Evolutionary conservation across 1,140 invertebrate genomes (phyloP), one percentile per base, ranked within the genome.

Genomic region (Mizuhopecten yessoensis): DNA sequence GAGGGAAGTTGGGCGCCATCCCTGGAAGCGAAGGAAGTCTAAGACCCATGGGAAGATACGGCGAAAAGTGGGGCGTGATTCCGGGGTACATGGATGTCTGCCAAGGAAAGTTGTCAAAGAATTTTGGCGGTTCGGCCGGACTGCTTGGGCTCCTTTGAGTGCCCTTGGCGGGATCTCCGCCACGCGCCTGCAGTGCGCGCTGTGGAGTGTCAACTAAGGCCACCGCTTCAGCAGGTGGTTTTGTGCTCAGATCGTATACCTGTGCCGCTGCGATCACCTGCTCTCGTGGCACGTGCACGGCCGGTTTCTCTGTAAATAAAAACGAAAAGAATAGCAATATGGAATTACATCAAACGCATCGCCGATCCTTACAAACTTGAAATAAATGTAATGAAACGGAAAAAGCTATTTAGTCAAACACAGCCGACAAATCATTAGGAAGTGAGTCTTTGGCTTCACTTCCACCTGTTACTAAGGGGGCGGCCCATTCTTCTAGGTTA

Each of bases 1-100:
- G 42, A 23, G 86, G 89, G 86, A 90, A 87, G 42, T 45, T 20
- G n/a, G 90, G 86, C 10, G 91, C 49, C 29, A 39, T 86, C 17
- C 89, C 87, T 33, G 91, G 57, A 57, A 89, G 42, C 75, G 87
- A 88, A 3, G 89, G 91, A 39, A 92, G 89, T 39, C 89, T 88
- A 34, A 92, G 42, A 29, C 90, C 92, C 34, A 92, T 34, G 20
- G 92, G 92, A 86, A 91, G 29, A 88, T 87, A 92, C 0, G 90
- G 87, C 13, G 92, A 49, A 88, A 89, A 90, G 33, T 89, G 88
- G 33, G 88, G 90, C 5, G 49, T 34, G 34, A 89, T 57, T 49
- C 86, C 86, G 45, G 86, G 86, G 75, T 86, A 91, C 39, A 91
- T 86, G 0, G 92, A 42, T 86, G 33, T 45, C 29, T 90, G 92